phyloP scores from a whole-genome alignment of 2,797 vertebrate genomes.

The Helostoma temminkii region DNA sequence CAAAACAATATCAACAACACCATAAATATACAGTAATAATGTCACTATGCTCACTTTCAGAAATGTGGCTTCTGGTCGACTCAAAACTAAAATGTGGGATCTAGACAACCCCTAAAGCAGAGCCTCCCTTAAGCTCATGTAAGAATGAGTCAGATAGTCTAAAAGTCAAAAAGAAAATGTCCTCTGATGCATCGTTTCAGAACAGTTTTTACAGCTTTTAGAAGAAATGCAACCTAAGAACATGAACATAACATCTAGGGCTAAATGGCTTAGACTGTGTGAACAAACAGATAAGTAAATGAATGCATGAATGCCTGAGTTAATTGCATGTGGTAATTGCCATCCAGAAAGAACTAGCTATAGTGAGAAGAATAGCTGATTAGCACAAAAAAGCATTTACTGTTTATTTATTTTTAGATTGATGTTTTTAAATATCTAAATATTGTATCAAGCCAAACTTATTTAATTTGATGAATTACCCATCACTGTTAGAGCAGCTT shows the following conservation, averaged over 20 bases:
- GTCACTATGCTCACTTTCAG: no score
- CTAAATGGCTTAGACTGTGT: conserved; percentile 11
- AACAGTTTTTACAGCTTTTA: neutral
- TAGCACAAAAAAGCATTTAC: conserved; percentile 9
- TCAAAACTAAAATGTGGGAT: no score
- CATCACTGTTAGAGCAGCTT: neutral
- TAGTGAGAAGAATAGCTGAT: conserved; percentile 21
- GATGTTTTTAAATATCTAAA: conserved; percentile 7
- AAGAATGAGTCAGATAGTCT: neutral
- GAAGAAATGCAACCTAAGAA: neutral
- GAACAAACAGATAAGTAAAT: conserved; percentile 51
- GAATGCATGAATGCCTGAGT: conserved; percentile 30
- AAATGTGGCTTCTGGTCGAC: no score
- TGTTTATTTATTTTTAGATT: neutral
- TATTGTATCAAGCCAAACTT: neutral
- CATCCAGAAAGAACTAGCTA: conserved; percentile 25
- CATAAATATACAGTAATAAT: no score
- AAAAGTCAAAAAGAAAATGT: neutral
- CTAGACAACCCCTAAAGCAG: no score
- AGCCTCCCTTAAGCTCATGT: no score
- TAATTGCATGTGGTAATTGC: conserved; percentile 46
- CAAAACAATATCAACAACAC: no score
- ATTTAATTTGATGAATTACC: conserved; percentile 35
- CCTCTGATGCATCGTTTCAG: no score
- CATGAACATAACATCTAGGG: conserved; percentile 19